Base-by-base conservation (phyloP, 2,888 invertebrate species). In the Caenorhabditis sp. region DNA sequence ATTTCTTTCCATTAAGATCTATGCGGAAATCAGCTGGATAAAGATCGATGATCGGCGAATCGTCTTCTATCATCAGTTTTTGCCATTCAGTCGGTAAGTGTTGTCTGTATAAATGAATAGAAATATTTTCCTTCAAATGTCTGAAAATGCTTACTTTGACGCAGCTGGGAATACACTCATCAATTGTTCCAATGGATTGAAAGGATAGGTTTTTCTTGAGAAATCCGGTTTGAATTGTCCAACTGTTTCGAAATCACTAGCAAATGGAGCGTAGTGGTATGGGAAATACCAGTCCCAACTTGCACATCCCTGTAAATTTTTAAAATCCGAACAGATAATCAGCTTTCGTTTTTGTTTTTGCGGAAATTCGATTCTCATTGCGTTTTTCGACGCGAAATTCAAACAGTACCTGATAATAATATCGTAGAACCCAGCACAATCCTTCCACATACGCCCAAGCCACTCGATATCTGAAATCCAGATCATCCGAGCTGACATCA, bases 261-360 rank as follows among this genome's bases (percentile, higher is more conserved):
- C 99, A 90, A 99, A 99, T 8, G 99, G 99, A 21, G 99, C 97
- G 90, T 99, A 99, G 90, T 99, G 99, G 89, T 95, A 99, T 0
- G 99, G 99, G 90, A 95, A 99, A 90, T 96, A 99, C 99, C 99
- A 99, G 90, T 97, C 94, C 99, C 99, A 99, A 21, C 95, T 95
- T 43, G 95, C 94, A 90, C 97, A 99, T 63, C 99, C 97, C 43
- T 43, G 43, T 12, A 17, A n/a, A n/a, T n/a, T n/a, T n/a, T n/a
- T n/a, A n/a, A n/a, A n/a, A n/a, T n/a, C n/a, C n/a, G n/a, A n/a
- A n/a, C n/a, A n/a, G n/a, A n/a, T n/a, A n/a, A n/a, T n/a, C n/a
- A n/a, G n/a, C n/a, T n/a, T n/a, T n/a, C n/a, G n/a, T n/a, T n/a
- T n/a, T n/a, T n/a, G n/a, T n/a, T n/a, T n/a, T n/a, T n/a, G n/a